Evolutionary conservation across 2,888 invertebrate species (phyloP).

Genomic region (Barypeithes pellucidus): DNA sequence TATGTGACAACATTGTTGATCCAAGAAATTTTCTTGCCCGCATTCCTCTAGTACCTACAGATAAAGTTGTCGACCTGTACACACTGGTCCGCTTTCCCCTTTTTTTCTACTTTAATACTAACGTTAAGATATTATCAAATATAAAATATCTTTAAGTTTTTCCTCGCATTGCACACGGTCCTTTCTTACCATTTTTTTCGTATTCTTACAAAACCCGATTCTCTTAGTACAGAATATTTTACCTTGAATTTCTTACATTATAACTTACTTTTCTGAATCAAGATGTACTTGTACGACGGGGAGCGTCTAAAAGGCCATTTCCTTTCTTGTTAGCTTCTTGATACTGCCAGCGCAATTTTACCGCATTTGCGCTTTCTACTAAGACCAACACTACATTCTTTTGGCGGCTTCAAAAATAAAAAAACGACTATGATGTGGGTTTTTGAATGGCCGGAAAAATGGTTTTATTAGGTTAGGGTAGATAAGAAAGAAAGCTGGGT

Average conservation of each 20-base stretch:
- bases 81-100: too few species aligned
- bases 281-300: not conserved
- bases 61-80: too few species aligned
- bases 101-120: too few species aligned
- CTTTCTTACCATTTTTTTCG: too few species aligned
- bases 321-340: slow-evolving; percentile 17
- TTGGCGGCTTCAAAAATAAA: not conserved
- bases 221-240: not conserved
- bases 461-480: not conserved
- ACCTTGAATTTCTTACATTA: slow-evolving; percentile 9
- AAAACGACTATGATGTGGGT: not conserved
- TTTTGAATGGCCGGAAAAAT: not conserved
- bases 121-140: too few species aligned
- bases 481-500: not conserved
- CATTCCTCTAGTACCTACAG: too few species aligned
- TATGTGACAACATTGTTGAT: too few species aligned
- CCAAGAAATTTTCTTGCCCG: too few species aligned
- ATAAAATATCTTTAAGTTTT: too few species aligned
- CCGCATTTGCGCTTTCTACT: not conserved
- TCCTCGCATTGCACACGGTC: too few species aligned
- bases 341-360: not conserved
- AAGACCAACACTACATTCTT: not conserved
- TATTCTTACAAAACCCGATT: not conserved
- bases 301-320: slow-evolving; percentile 24
- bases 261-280: slow-evolving; percentile 2